Evolutionary conservation across 2,888 invertebrate species (phyloP), one percentile per base, ranked within the genome.

Genomic region (Gymnosoma rotundatum): DNA sequence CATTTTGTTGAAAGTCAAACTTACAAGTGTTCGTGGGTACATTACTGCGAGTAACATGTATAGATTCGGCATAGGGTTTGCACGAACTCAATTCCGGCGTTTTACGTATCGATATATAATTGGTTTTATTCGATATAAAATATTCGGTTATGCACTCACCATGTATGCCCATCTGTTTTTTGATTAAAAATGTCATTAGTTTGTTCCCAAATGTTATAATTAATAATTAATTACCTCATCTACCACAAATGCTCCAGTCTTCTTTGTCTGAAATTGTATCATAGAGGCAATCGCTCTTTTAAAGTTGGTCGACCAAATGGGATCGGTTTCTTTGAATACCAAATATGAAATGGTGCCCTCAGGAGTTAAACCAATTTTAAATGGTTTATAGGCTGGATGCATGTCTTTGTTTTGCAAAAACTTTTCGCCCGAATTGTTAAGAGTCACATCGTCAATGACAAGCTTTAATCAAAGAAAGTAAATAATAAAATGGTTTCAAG

Each of bases 261-360:
- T 89, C 67, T 90, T 90, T 48, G 91, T 90, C 60, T 94, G 94
- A 42, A 95, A 90, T 88, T 95, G 95, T 42, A 95, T 93, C 85
- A 94, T 94, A 18, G 94, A 93, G 0, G 95, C 94, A 60, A 95
- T 92, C 0, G 95, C 95, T 66, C 95, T 92, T 89, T 95, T 95
- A 75, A 95, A 93, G 88, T 95, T 95, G 25, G 93, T 94, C 0
- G 94, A 93, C 95, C 95, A 95, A 1, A 93, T 92, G 0, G 94
- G 94, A 87, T 95, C 95, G 36, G 90, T 89, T 3, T 92, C 91
- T 84, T 92, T 92, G 74, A 92, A 92, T 21, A 91, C 86, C 83
- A 92, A 86, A 87, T 92, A 90, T 6, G 91, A 90, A 32, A 92
- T 91, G 10, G 89, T 89, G 3, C 92, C 91, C n/a, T 92, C 90